A percentile compares a stretch with the other conserved stretches of the same genome.
Conservation (phyloP, 2,888 invertebrate genomes). For the Apamea epomidion region DNA sequence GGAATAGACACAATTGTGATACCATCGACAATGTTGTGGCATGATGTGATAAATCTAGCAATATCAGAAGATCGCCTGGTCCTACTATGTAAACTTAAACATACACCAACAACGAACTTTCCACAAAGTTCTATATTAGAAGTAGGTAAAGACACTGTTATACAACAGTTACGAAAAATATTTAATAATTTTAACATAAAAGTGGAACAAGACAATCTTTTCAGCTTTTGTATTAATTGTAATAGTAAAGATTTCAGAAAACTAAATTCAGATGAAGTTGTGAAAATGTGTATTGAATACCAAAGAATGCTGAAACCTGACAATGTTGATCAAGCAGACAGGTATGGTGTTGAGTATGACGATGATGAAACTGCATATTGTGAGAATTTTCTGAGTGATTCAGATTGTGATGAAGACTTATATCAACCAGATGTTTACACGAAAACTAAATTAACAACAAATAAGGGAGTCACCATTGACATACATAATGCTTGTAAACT, state of each 20-base stretch:
- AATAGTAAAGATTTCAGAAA: slow-evolving; percentile 80
- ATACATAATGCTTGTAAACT: slow-evolving; percentile 87
- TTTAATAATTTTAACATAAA: slow-evolving; percentile 92
- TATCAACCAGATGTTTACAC: slow-evolving; percentile 70
- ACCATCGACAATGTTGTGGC: slow-evolving; percentile 89
- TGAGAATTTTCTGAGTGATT: slow-evolving; percentile 85
- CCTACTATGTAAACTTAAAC: slow-evolving; percentile 82
- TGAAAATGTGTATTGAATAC: slow-evolving; percentile 77
- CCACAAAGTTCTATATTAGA: slow-evolving; percentile 88
- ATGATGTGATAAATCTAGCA: slow-evolving; percentile 83
- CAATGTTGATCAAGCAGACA: slow-evolving; percentile 47
- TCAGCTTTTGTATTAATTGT: slow-evolving; percentile 93
- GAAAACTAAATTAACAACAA: slow-evolving; percentile 84
- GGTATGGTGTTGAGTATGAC: slow-evolving; percentile 66
- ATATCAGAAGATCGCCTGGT: slow-evolving; percentile 82
- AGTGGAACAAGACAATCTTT: slow-evolving; percentile 92
- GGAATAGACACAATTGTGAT: slow-evolving; percentile 92
- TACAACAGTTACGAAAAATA: slow-evolving; percentile 92
- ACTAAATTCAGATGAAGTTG: slow-evolving; percentile 76
- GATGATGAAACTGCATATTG: slow-evolving; percentile 77
- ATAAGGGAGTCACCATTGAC: slow-evolving; percentile 89
- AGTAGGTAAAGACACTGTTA: slow-evolving; percentile 88
- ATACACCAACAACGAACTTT: slow-evolving; percentile 90
- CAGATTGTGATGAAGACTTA: slow-evolving; percentile 82
- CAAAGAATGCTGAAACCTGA: slow-evolving; percentile 57